Base-by-base conservation (phyloP, 2,888 invertebrate species). In the Epirrita christyi region DNA sequence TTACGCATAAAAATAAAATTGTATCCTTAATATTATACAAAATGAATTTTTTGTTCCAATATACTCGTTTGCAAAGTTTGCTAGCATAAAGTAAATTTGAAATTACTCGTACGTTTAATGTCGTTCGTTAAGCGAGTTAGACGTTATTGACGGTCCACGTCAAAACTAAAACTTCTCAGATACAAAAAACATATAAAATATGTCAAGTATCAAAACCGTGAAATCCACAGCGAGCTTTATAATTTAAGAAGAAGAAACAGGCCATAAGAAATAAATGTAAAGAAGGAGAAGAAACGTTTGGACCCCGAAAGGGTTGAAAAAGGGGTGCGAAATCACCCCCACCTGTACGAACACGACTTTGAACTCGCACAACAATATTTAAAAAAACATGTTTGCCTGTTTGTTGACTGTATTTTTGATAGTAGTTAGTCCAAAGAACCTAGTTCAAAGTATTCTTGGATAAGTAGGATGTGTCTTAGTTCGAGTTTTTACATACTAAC, bases 211-310 rank as follows among this genome's bases (percentile, higher is more conserved):
- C 88, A 88, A 90, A 68, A 75, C 64, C 5, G 8, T 61, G 70
- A 2, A 36, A 55, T 74, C 83, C 72, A 59, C 66, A 69, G 61
- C 61, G 72, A 84, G 78, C 84, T 92, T 90, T 90, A 92, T 91
- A 92, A 92, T 92, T 92, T 92, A 92, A 91, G 91, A 92, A 92
- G 92, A 92, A 92, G 92, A 91, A 92, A 92, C 92, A 92, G 90
- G 89, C 90, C 88, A 92, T 92, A 92, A 92, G 91, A 92, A 92
- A 92, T 92, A 92, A 92, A 91, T 92, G 91, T 88, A 92, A 92
- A 92, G 92, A 88, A 88, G 83, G 87, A 87, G 88, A 91, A 92
- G 90, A 91, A 90, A 86, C 87, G 88, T 83, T 86, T 81, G 86
- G 85, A 86, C 85, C 85, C 81, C 88, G 85, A 90, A 92, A 92